These are phyloP conservation scores for Leptopilina myrica DNA, from an alignment of 2,888 invertebrate species.

Conservation along the genomic window DNA sequence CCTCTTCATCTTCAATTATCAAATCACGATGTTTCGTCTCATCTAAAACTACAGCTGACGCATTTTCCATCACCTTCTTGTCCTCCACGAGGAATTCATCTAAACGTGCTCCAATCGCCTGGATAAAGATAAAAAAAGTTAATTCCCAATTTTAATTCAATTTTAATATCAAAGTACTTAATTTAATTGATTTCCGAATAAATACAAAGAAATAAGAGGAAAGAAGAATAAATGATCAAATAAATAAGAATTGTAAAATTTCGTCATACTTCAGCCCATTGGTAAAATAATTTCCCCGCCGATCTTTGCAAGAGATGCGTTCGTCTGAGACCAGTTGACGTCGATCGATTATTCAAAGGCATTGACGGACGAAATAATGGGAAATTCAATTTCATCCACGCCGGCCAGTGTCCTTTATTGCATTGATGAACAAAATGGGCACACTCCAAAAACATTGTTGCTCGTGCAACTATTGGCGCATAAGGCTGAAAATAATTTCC, in stretches of 20 bases:
- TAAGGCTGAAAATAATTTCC: slow-evolving; percentile 82
- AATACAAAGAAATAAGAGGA: background rate
- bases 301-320: slow-evolving; percentile 88
- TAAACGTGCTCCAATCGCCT: slow-evolving; percentile 90
- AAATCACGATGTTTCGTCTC: slow-evolving; percentile 88
- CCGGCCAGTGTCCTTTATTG: slow-evolving; percentile 99
- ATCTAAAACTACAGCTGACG: slow-evolving; percentile 84
- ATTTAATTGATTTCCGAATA: no score
- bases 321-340: slow-evolving; percentile 80
- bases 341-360: slow-evolving; percentile 78
- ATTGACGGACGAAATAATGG: slow-evolving; percentile 86
- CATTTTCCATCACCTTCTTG: slow-evolving; percentile 83
- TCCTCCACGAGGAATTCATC: slow-evolving; percentile 94
- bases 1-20: slow-evolving; percentile 92
- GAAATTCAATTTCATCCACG: slow-evolving; percentile 95
- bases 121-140: slow-evolving; percentile 24
- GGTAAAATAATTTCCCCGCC: slow-evolving; percentile 98
- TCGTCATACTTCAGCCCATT: slow-evolving; percentile 90
- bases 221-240: background rate
- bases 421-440: slow-evolving; percentile 98
- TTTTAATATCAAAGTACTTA: no score
- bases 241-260: slow-evolving; percentile 19
- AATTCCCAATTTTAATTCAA: no score
- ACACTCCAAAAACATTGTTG: slow-evolving; percentile 95
- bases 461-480: slow-evolving; percentile 95